Evolutionary conservation across 1,140 invertebrate genomes (phyloP).

Genomic region (Diabrotica virgifera): DNA sequence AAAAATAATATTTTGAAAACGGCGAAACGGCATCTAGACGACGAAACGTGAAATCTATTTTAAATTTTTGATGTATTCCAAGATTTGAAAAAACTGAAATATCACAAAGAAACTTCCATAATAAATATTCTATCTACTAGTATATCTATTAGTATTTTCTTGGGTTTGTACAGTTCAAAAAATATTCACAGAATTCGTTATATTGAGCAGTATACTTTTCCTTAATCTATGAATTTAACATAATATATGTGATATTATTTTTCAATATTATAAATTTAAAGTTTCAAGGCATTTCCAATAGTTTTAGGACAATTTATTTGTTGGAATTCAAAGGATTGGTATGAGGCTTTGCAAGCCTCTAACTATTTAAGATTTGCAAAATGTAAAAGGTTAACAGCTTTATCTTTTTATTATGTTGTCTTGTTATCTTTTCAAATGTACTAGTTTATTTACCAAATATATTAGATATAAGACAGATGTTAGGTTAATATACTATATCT

Average conservation of each 20-base stretch:
- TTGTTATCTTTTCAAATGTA: neutral
- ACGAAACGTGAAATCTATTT: too few species aligned
- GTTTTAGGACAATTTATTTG: neutral
- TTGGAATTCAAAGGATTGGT: neutral
- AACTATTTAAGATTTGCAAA: neutral
- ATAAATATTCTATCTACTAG: too few species aligned
- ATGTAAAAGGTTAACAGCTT: neutral
- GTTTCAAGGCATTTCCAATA: neutral
- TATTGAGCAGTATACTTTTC: too few species aligned
- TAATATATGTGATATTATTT: neutral
- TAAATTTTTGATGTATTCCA: too few species aligned
- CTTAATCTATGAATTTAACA: too few species aligned
- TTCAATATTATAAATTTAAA: neutral
- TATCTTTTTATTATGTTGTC: neutral
- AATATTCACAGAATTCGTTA: too few species aligned
- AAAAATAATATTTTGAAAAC: too few species aligned
- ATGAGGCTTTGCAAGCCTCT: neutral
- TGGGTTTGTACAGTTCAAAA: too few species aligned
- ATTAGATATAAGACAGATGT: neutral
- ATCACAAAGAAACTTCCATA: too few species aligned
- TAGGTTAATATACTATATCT: neutral
- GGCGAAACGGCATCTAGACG: too few species aligned
- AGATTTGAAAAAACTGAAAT: too few species aligned
- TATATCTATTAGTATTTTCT: too few species aligned
- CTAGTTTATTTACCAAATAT: conserved; percentile 1